Evolutionary conservation across 92 coral and sea anemone genomes (phyloP).

Genomic region (Plumapathes pennacea): DNA sequence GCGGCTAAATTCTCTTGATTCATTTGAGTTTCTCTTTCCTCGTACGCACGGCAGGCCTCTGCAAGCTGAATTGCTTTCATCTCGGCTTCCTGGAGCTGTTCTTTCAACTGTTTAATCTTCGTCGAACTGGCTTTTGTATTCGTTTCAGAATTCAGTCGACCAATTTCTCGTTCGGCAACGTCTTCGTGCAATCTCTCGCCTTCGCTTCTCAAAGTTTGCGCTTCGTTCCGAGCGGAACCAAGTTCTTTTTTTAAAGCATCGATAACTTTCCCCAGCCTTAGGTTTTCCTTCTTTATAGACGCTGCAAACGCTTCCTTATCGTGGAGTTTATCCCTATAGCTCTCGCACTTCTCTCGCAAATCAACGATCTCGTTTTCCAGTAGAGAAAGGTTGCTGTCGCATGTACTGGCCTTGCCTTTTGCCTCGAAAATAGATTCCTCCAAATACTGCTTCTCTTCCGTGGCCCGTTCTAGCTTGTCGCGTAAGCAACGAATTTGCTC

Average conservation of each 20-base stretch:
- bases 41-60: conserved; percentile 41
- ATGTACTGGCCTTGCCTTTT: conserved; percentile 34
- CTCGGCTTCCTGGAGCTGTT: conserved; percentile 39
- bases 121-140: conserved; percentile 42
- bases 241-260: conserved; percentile 70
- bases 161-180: conserved; percentile 75
- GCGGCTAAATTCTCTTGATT: conserved; percentile 59
- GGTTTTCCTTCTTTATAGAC: conserved; percentile 54
- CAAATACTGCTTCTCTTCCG: conserved; percentile 51
- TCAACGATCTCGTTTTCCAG: conserved; percentile 59
- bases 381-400: conserved; percentile 33
- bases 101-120: conserved; percentile 49
- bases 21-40: conserved; percentile 55
- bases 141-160: conserved; percentile 66
- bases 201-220: conserved; percentile 67
- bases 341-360: conserved; percentile 63
- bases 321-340: conserved; percentile 60
- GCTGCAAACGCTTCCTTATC: conserved; percentile 65
- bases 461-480: conserved; percentile 46
- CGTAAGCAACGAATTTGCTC: conserved; percentile 57
- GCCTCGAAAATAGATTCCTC: conserved; percentile 44
- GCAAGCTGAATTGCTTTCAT: conserved; percentile 47
- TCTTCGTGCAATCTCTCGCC: conserved; percentile 77
- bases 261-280: conserved; percentile 34
- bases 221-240: conserved; percentile 56